phyloP scores from a whole-genome alignment of 2,888 invertebrate species.

The Drosophila subquinaria region DNA sequence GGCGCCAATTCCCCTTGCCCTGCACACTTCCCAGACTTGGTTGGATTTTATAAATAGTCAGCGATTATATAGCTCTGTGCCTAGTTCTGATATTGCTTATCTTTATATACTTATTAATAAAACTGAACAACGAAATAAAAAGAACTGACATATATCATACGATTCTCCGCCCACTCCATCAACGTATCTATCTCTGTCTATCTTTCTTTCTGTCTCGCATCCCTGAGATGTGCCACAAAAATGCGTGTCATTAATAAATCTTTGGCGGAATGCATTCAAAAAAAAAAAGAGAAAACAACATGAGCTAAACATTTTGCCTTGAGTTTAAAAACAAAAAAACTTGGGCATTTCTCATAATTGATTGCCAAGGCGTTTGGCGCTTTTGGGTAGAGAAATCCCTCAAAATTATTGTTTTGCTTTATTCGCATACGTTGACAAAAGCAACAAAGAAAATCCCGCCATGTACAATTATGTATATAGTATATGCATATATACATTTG shows the following conservation, averaged over 20 bases:
- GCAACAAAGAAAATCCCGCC: conserved; percentile 58
- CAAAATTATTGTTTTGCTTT: conserved; percentile 65
- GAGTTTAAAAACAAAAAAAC: conserved; percentile 25
- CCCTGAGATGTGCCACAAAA: conserved; percentile 47
- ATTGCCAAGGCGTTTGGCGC: conserved; percentile 73
- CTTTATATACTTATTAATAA: conserved; percentile 13
- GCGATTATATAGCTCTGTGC: conserved; percentile 22
- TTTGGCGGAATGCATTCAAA: conserved; percentile 54
- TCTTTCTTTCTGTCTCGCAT: conserved; percentile 13
- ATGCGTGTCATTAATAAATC: conserved; percentile 69
- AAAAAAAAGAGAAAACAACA: conserved; percentile 30
- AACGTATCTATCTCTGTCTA: conserved; percentile 12
- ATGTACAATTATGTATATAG: conserved; percentile 7
- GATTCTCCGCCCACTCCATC: conserved; percentile 58
- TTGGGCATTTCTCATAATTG: conserved; percentile 65
- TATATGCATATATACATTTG: not conserved
- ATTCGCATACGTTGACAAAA: conserved; percentile 55
- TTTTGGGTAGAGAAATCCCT: conserved; percentile 62
- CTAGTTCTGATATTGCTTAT: conserved; percentile 27
- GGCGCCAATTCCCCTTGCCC: conserved; percentile 5
- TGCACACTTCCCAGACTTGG: not conserved
- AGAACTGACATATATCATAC: conserved; percentile 23
- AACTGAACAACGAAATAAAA: conserved; percentile 1
- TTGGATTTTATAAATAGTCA: conserved; percentile 40
- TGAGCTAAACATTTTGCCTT: conserved; percentile 49